Base-by-base conservation (phyloP, 2,113 vertebrate species). In the Chionodraco myersi region DNA sequence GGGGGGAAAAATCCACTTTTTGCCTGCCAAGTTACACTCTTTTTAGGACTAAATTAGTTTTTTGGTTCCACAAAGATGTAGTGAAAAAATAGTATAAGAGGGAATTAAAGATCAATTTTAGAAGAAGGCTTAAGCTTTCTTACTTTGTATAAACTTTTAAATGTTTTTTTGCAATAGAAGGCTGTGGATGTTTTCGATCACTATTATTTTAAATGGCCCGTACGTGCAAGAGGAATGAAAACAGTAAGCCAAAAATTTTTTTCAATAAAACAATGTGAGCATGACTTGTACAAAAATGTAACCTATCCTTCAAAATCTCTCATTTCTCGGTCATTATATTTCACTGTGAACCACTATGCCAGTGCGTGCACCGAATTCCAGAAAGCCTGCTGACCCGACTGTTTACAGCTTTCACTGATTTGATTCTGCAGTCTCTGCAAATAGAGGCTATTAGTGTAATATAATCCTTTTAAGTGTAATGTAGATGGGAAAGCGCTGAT, bases 261-360 rank as follows among this genome's bases (percentile, higher is more conserved):
- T 77, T 71, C 41, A 58, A 5, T 52, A 14, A 48, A 49, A 71
- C 36, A 57, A 57, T 7, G 2, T 61, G 8, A 6, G 5, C 36
- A 41, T 41, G 36, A 41, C 36, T 30, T 30, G 21, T 30, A 3
- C 3, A 30, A 30, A 30, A 30, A 41, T 5, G 7, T 41, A 63
- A 59, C 10, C 9, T 18, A n/a, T 23, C 34, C 13, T 52, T 68
- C 12, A 30, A 36, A 13, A 16, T 71, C 1, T 36, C 23, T 61
- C 1, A 57, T 8, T 23, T 18, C 1, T 2, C 26, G 30, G 23
- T 59, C 5, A 51, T 74, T 75, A 61, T 10, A 18, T 76, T 57
- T 84, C 84, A 84, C 72, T 86, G 88, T 90, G 86, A 94, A 92
- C 84, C 89, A 87, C 81, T 82, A 80, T 80, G 81, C 53, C 30